Evolutionary conservation across 1,140 invertebrate genomes (phyloP).

Genomic region (Eubasilissa regina): DNA sequence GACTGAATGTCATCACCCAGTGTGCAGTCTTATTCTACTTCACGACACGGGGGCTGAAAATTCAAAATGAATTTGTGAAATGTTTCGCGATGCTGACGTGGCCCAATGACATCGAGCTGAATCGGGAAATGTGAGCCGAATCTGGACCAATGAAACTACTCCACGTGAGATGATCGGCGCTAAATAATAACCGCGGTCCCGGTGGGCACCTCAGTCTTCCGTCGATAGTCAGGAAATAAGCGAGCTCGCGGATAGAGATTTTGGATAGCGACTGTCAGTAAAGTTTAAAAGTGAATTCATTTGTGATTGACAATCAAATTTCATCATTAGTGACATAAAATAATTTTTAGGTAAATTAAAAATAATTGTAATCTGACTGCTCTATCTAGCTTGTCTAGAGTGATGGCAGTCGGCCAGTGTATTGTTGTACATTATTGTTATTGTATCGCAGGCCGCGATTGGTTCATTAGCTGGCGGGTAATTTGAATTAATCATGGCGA

Average conservation of each 20-base stretch:
- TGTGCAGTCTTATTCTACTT: too few relatives aligned
- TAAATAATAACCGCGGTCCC: conserved; percentile 63
- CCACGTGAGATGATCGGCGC: conserved; percentile 71
- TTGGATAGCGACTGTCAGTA: conserved; percentile 36
- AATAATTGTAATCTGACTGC: not conserved
- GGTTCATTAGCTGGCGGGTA: not conserved
- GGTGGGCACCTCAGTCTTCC: conserved; percentile 48
- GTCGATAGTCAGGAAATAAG: conserved; percentile 41
- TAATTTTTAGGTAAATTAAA: conserved; percentile 48
- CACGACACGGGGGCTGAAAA: too few relatives aligned
- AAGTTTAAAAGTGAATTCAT: not conserved
- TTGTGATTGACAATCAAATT: not conserved
- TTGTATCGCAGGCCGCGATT: not conserved
- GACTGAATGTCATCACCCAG: too few relatives aligned
- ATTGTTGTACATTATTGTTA: conserved; percentile 21
- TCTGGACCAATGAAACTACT: conserved; percentile 67
- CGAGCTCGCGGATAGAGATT: not conserved
- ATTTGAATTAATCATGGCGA: too few relatives aligned
- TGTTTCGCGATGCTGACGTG: conserved; percentile 65
- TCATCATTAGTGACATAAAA: conserved; percentile 21
- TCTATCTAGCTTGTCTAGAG: not conserved
- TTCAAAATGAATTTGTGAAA: too few relatives aligned
- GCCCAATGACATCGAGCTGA: conserved; percentile 72
- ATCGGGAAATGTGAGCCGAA: conserved; percentile 62
- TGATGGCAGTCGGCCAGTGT: conserved; percentile 31